Percentiles rank a stretch among this genome's conserved stretches.
Evolutionary conservation across 2,888 invertebrate species (phyloP).

Genomic region (Apamea anceps): DNA sequence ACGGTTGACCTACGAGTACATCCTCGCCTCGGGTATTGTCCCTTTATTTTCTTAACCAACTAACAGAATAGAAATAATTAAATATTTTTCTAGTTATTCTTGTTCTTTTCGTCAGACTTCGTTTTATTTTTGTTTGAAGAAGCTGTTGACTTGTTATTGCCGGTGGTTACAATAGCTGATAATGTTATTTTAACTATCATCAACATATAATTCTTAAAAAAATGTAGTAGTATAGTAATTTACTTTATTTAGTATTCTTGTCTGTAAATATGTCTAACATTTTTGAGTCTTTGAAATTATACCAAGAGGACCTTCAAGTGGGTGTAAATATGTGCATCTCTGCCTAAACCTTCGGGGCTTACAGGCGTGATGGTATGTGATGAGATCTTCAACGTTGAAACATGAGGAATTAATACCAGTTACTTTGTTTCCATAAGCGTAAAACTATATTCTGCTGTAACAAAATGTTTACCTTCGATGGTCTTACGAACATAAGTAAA

Average conservation of each 20-base stretch:
- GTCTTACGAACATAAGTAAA: not conserved
- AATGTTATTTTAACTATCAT: not conserved
- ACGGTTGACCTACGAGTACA: slow-evolving; percentile 14
- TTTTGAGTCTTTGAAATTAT: not conserved
- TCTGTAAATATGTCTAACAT: not conserved
- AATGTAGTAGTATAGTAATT: not conserved
- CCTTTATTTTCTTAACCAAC: slow-evolving; percentile 17
- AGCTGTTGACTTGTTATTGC: not conserved
- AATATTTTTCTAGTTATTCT: slow-evolving; percentile 9
- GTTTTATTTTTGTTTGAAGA: slow-evolving; percentile 3
- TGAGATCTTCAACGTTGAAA: not conserved
- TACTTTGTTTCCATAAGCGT: not conserved
- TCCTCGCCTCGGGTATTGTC: slow-evolving; percentile 12
- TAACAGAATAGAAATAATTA: slow-evolving; percentile 38
- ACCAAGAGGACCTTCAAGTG: not conserved
- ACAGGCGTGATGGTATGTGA: not conserved
- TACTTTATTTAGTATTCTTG: not conserved
- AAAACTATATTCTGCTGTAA: not conserved
- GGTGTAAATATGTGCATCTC: not conserved
- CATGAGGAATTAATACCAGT: not conserved
- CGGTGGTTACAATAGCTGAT: not conserved
- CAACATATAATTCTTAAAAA: not conserved
- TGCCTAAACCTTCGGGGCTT: not conserved
- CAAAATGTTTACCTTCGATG: slow-evolving; percentile 6
- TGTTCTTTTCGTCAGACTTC: slow-evolving; percentile 6